Conservation (phyloP, 2,113 vertebrate genomes). For the Tapirus terrestris region DNA sequence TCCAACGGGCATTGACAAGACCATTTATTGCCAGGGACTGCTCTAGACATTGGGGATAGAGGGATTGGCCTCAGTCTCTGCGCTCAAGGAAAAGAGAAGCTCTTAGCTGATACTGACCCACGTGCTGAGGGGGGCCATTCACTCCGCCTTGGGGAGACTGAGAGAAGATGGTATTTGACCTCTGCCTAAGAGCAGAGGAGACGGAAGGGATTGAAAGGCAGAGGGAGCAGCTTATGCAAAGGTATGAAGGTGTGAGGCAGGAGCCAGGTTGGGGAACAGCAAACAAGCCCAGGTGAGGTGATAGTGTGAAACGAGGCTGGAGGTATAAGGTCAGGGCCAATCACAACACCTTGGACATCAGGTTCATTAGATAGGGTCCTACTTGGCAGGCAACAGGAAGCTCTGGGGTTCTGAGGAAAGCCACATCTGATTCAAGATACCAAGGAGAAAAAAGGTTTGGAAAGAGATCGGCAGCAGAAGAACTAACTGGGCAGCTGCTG, state of each 20-base stretch:
- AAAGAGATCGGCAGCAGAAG: background rate
- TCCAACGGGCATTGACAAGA: background rate
- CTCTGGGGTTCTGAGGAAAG: background rate
- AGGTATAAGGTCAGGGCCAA: background rate
- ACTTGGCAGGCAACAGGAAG: background rate
- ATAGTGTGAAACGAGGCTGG: background rate
- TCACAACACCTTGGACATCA: rapidly evolving
- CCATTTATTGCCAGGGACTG: background rate
- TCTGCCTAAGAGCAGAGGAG: background rate
- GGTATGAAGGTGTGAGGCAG: background rate
- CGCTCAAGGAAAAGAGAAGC: background rate
- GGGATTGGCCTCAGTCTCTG: background rate
- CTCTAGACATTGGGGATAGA: too few species aligned
- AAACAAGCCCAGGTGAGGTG: background rate
- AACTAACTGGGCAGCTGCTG: background rate
- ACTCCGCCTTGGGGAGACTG: background rate
- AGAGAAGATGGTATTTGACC: background rate
- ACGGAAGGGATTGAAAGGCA: background rate
- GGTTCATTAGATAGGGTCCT: background rate
- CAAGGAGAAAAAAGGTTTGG: background rate
- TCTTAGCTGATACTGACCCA: background rate
- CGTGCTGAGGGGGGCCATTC: background rate
- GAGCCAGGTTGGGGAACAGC: background rate
- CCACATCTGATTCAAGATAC: background rate
- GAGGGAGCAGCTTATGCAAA: background rate